Conservation (phyloP, 2,888 invertebrate genomes). For the Timema cristinae region DNA sequence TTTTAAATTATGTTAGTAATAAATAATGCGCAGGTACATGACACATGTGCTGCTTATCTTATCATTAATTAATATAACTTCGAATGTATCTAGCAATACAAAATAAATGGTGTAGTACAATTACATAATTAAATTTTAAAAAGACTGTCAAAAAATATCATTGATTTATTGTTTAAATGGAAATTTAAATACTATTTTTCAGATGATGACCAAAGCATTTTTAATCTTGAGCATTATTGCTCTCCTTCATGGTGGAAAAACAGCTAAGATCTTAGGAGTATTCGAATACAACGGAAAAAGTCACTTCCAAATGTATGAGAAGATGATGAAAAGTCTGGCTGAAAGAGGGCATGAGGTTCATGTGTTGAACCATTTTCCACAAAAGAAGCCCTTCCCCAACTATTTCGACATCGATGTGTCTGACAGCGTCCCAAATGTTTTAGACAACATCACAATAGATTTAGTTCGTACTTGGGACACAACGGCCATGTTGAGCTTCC, state of each 20-base stretch:
- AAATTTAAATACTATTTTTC: too few species aligned
- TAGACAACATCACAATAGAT: constrained; percentile 14
- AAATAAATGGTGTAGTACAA: too few species aligned
- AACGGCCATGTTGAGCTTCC: not conserved
- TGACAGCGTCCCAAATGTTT: constrained; percentile 9
- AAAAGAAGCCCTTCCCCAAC: constrained; percentile 44
- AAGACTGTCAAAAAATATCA: too few species aligned
- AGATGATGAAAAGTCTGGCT: constrained; percentile 48
- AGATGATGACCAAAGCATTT: too few species aligned
- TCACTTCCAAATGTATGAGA: constrained; percentile 48
- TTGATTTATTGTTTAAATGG: too few species aligned
- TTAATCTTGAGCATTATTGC: too few species aligned
- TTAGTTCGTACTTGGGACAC: not conserved
- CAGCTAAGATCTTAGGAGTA: constrained; percentile 47
- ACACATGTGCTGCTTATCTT: too few species aligned
- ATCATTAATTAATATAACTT: too few species aligned
- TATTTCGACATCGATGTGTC: constrained; percentile 36
- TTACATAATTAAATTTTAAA: too few species aligned
- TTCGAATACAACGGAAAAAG: constrained; percentile 50
- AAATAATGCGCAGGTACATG: too few species aligned
- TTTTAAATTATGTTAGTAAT: too few species aligned
- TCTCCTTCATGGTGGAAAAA: not conserved
- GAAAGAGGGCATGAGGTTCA: constrained; percentile 52
- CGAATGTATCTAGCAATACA: too few species aligned
- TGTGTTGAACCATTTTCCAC: constrained; percentile 46